Conservation (phyloP, 2,113 vertebrate genomes). For the Bubo blakistoni region DNA sequence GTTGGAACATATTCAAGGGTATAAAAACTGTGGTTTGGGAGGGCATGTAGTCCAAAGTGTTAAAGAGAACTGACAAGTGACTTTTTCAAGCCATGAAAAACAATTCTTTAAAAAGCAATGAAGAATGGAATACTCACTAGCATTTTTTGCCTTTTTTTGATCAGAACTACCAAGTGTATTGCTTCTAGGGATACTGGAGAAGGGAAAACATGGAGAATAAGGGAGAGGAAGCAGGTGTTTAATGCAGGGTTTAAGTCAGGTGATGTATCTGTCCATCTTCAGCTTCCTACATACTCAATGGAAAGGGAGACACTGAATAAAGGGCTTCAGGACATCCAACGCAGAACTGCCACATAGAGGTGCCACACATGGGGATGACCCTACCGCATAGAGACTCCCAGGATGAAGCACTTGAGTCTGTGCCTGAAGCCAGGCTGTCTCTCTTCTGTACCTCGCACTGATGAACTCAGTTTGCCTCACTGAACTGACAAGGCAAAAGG, state of each 20-base stretch:
- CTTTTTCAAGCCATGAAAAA: not conserved
- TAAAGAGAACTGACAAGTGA: not conserved
- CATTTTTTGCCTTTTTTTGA: not conserved
- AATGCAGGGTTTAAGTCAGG: not conserved
- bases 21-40: not conserved
- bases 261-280: not conserved
- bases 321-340: not conserved
- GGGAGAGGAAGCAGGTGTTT: not conserved
- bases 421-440: not conserved
- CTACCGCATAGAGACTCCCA: not conserved
- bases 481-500: not conserved
- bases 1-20: not conserved
- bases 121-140: not conserved
- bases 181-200: not conserved
- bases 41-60: not conserved
- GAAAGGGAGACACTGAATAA: not conserved
- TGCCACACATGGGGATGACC: fast-evolving
- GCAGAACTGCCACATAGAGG: not conserved
- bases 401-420: not conserved
- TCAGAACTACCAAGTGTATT: not conserved
- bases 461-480: not conserved
- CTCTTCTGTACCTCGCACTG: not conserved
- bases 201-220: not conserved
- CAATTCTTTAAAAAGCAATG: not conserved
- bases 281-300: not conserved